These are phyloP conservation scores for Siderastrea radians DNA, from an alignment of 92 coral and sea anemone species.

Conservation along the genomic window DNA sequence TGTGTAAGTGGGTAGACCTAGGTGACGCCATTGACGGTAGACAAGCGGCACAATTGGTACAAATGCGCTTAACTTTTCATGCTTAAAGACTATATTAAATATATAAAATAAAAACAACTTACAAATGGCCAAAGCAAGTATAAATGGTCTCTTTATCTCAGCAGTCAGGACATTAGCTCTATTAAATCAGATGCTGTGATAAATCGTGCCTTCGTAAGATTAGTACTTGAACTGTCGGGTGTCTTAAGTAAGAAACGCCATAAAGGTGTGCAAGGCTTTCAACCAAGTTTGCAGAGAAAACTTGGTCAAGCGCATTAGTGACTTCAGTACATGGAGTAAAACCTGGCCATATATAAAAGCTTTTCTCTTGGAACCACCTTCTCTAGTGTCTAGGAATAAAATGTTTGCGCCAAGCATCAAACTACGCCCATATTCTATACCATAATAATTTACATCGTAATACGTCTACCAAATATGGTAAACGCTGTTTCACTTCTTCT, in stretches of 20 bases:
- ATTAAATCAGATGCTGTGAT: no score
- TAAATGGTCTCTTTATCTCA: background rate
- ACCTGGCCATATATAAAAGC: no score
- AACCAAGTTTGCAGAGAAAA: background rate
- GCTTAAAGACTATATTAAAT: no score
- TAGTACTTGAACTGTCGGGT: background rate
- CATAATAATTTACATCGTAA: slow-evolving; percentile 16
- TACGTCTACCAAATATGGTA: slow-evolving; percentile 23
- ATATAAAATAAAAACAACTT: no score
- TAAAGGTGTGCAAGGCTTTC: background rate
- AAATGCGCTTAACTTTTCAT: no score
- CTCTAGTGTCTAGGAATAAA: background rate
- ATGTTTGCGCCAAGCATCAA: background rate
- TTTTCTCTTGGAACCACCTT: background rate
- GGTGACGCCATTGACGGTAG: no score
- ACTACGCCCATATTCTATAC: slow-evolving; percentile 17
- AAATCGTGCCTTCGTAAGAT: background rate
- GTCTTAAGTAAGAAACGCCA: background rate
- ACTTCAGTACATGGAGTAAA: background rate
- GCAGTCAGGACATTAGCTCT: background rate
- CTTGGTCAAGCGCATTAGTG: background rate
- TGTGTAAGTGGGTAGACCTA: background rate
- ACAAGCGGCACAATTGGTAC: no score
- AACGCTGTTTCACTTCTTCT: background rate
- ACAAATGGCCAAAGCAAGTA: no score